phyloP scores from a whole-genome alignment of 2,888 invertebrate species.

The Hydrotaea diabolus region DNA sequence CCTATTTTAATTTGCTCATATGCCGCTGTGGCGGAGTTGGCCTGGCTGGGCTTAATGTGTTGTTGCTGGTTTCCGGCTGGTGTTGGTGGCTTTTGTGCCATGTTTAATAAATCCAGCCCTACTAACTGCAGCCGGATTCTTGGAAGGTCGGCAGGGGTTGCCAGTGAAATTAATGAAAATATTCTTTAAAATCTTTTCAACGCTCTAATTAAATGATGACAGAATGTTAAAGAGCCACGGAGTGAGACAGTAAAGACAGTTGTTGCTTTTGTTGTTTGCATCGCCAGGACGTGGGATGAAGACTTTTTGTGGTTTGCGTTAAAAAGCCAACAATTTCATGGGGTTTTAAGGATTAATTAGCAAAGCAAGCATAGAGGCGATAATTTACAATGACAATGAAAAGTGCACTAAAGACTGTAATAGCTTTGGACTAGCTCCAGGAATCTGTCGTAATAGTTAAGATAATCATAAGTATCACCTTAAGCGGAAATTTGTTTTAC shows the following conservation, averaged over 20 bases:
- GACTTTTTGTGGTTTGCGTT: background rate
- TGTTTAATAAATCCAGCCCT: slow-evolving; percentile 61
- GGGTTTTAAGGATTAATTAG: background rate
- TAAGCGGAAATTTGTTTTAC: too few species aligned
- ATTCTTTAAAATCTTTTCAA: slow-evolving; percentile 13
- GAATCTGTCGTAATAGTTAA: background rate
- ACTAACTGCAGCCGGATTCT: slow-evolving; percentile 34
- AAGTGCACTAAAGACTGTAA: background rate
- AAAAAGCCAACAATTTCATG: background rate
- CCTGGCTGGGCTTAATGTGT: background rate
- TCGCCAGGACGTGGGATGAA: background rate
- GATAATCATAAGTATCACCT: too few species aligned
- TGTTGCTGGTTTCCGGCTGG: background rate
- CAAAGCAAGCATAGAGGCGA: background rate
- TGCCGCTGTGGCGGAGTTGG: slow-evolving; percentile 39
- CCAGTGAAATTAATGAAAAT: slow-evolving; percentile 21
- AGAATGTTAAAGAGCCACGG: slow-evolving; percentile 41
- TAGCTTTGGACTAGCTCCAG: background rate
- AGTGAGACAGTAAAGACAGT: slow-evolving; percentile 4
- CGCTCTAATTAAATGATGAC: slow-evolving; percentile 64
- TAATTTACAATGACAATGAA: too few species aligned
- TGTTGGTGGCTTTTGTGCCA: slow-evolving; percentile 24
- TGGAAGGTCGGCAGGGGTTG: background rate
- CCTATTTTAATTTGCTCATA: background rate
- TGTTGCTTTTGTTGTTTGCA: background rate